Base-by-base conservation (phyloP, 1,140 invertebrate genomes). In the Lithobius niger region DNA sequence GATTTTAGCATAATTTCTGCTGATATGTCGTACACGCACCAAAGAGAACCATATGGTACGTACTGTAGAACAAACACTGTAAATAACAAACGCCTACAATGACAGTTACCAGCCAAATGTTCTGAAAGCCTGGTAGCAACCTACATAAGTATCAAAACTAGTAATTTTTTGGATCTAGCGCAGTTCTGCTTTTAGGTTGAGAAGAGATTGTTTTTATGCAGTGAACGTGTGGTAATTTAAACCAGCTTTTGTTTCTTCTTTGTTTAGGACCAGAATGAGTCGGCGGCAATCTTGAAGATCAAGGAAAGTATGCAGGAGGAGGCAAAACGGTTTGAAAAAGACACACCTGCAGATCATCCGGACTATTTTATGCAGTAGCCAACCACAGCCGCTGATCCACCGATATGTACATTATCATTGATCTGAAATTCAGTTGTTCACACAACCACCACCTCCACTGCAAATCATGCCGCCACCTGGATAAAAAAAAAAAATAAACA, bases 291-390 rank as follows among this genome's bases (percentile, higher is more conserved):
- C 76, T 80, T 97, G 74, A 97, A 97, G 82, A 97, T 97, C 73
- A 97, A 97, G 81, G 93, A 97, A 77, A 95, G 89, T 79, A 97
- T 97, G 93, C 93, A 97, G 76, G 93, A 97, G 77, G 94, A 97
- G 76, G 93, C 94, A 69, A 97, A 97, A 79, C 86, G 92, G 76
- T 97, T 97, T 79, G 93, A 97, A 77, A 97, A 97, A 81, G 92
- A 97, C 74, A 87, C 71, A 26, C 62, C 66, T 49, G 50, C 86
- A 66, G 90, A 95, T 73, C 89, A 93, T 75, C 86, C 88, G 67
- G 89, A 95, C 76, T 93, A 92, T 79, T 94, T 89, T 74, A 91
- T 92, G 86, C 86, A 86, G 82, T 90, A 84, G 82, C 61, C 15
- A 22, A 24, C 21, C 13, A 22, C 15, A 13, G 10, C 44, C 22